Base-by-base conservation (phyloP, 2,888 invertebrate genomes). In the Embidobia sp. region DNA sequence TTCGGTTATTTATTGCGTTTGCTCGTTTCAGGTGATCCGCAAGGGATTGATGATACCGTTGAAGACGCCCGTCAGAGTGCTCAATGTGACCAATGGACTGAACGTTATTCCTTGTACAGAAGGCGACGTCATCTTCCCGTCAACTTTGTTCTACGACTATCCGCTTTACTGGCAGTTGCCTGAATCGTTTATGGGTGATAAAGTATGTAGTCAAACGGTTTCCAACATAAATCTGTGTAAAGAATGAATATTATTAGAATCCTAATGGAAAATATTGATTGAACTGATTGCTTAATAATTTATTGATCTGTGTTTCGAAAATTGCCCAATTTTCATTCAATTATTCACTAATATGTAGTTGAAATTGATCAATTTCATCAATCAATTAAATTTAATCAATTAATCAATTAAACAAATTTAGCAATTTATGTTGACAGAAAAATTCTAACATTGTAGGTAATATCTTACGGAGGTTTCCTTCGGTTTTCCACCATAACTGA, bases 381-480 rank as follows among this genome's bases (percentile, higher is more conserved):
- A n/a, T n/a, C n/a, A n/a, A n/a, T n/a, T n/a, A n/a, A n/a, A n/a
- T n/a, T n/a, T n/a, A n/a, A n/a, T n/a, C n/a, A n/a, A n/a, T n/a
- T n/a, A n/a, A n/a, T n/a, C n/a, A n/a, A n/a, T n/a, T n/a, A n/a
- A n/a, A n/a, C n/a, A n/a, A n/a, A n/a, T n/a, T n/a, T n/a, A n/a
- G n/a, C n/a, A n/a, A n/a, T n/a, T n/a, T n/a, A n/a, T n/a, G n/a
- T n/a, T n/a, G n/a, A n/a, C n/a, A n/a, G 31, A 19, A 44, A 59
- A 27, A 49, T 3, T 22, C 13, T 27, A 16, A 27, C 15, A 10
- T 66, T 33, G 1, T 91, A 95, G 88, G 94, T 96, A 10, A 92
- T 95, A 76, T 97, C 98, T 15, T 99, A 99, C 90, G 97, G 97
- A 18, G 98, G 98, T 2, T 93, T 93, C 78, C 90, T 99, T 46